phyloP scores from a whole-genome alignment of 1,140 invertebrate species.

The Hestina assimilis region DNA sequence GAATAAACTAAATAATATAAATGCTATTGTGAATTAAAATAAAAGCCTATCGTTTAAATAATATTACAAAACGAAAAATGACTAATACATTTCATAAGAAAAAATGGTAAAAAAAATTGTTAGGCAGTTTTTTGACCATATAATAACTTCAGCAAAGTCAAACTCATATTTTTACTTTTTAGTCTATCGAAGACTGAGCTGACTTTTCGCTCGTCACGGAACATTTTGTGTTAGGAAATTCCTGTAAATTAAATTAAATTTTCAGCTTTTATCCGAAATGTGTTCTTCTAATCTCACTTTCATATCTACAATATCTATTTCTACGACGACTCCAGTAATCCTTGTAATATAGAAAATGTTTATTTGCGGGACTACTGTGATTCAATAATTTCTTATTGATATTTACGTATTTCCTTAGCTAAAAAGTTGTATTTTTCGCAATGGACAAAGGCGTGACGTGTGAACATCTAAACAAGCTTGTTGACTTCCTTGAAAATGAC shows the following conservation, averaged over 20 bases:
- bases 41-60: too few species aligned
- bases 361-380: slow-evolving; percentile 64
- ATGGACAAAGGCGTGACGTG: slow-evolving; percentile 74
- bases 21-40: too few species aligned
- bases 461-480: slow-evolving; percentile 70
- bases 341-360: slow-evolving; percentile 55
- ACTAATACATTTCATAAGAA: too few species aligned
- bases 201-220: slow-evolving; percentile 76
- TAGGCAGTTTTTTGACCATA: too few species aligned
- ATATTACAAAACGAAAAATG: too few species aligned
- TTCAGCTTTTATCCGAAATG: slow-evolving; percentile 57
- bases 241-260: slow-evolving; percentile 73
- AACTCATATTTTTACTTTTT: slow-evolving; percentile 14
- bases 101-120: too few species aligned
- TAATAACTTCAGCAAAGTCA: background rate
- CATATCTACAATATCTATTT: slow-evolving; percentile 31
- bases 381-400: slow-evolving; percentile 53
- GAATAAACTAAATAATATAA: too few species aligned
- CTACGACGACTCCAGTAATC: slow-evolving; percentile 28
- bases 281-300: slow-evolving; percentile 37
- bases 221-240: slow-evolving; percentile 72
- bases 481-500: slow-evolving; percentile 58
- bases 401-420: slow-evolving; percentile 45
- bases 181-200: slow-evolving; percentile 33
- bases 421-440: slow-evolving; percentile 42